Evolutionary conservation across 2,113 vertebrate species (phyloP), one percentile per base, ranked within the genome.

Genomic region (Scomber colias): DNA sequence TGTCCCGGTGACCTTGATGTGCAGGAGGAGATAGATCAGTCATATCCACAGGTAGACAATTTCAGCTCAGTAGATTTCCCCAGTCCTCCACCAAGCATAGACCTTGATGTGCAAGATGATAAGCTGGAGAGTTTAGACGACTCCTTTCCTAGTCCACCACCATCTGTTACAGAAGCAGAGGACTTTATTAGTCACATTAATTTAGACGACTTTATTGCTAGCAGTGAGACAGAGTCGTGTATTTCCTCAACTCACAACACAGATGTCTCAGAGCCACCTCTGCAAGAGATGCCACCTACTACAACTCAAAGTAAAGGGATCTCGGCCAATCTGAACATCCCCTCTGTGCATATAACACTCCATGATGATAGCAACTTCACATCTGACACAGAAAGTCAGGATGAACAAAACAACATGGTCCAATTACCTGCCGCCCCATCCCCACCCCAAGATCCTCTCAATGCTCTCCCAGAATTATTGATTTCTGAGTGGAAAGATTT

Each of bases 401-500:
- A 90, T 68, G 82, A 87, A 68, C 71, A 67, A 56, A 83, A 82
- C 31, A 71, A 75, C 71, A 63, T 73, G 24, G 63, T 63, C 62
- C 78, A 89, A n/a, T 61, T 86, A n/a, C 14, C 78, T 14, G 31
- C 67, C 49, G 75, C 62, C n/a, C 55, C 83, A 50, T 77, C 91
- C 31, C 71, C 77, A 11, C 69, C 89, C 21, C 92, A 92, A 48
- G 76, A 79, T 63, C 85, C 91, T n/a, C 77, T 92, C 27, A 94
- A 91, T 62, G 90, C 90, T 62, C 90, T 95, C 65, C 95, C 95
- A 15, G 92, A 95, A 59, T 57, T 95, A 80, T 81, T 96, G 70
- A 94, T 96, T 85, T 96, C 95, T 40, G 95, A 95, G 66, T 96
- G 95, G 95, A 96, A 94, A 84, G 92, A 95, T 81, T 80, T 95